A percentile compares a stretch with the other conserved stretches of the same genome.
These are phyloP conservation scores for Cephalopholis sonnerati DNA, from an alignment of 2,113 vertebrate genomes.

Conservation along the genomic window DNA sequence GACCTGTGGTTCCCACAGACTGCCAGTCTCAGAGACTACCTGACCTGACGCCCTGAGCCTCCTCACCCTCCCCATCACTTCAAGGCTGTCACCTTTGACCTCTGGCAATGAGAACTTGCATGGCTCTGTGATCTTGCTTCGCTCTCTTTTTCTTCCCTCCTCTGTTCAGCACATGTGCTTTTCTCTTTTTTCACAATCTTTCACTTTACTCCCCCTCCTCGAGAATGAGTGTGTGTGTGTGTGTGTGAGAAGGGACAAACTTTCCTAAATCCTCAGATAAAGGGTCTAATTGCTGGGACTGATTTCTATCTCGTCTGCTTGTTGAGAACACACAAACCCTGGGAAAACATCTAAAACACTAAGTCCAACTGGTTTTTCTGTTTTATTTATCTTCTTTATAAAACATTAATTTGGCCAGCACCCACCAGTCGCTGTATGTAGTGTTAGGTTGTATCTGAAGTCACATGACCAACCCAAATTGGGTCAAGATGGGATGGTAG, in stretches of 20 bases:
- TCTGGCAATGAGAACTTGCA: constrained; percentile 66
- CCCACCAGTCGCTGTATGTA: neutral
- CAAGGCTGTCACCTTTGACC: constrained; percentile 74
- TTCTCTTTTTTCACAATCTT: constrained; percentile 5
- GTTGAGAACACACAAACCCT: constrained; percentile 9
- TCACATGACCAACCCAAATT: constrained; percentile 58
- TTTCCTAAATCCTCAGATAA: constrained; percentile 28
- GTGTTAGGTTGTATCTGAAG: constrained; percentile 6
- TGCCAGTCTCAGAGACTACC: constrained; percentile 39
- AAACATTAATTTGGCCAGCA: constrained; percentile 37
- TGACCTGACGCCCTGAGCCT: constrained; percentile 45
- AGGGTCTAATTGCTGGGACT: constrained; percentile 27
- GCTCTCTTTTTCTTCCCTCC: constrained; percentile 27
- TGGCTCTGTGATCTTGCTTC: constrained; percentile 59
- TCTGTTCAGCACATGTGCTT: constrained; percentile 18
- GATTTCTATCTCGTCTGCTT: constrained; percentile 37
- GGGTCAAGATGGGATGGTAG: constrained; percentile 54
- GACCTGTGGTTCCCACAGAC: constrained; percentile 53
- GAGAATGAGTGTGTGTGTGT: neutral
- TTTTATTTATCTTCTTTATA: constrained; percentile 19
- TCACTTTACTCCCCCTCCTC: neutral
- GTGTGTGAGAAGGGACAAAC: constrained; percentile 9
- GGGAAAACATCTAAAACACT: constrained; percentile 31
- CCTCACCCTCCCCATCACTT: constrained; percentile 58
- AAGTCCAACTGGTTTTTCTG: neutral